These are phyloP conservation scores for Papilio elwesi DNA, from an alignment of 2,888 invertebrate species.

Conservation along the genomic window DNA sequence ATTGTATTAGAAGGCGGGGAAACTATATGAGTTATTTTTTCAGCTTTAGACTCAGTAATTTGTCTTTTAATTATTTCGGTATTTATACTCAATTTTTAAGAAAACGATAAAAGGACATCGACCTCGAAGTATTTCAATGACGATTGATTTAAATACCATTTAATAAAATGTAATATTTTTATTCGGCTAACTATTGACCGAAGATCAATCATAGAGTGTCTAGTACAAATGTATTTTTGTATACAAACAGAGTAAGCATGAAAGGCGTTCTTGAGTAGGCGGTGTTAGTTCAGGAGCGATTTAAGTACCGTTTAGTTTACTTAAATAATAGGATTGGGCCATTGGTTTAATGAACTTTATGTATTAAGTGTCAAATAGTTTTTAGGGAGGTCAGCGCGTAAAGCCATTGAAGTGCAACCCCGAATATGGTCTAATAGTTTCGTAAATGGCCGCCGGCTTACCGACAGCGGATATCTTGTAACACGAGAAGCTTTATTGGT, in stretches of 20 bases:
- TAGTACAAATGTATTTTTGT: no score
- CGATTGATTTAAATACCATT: no score
- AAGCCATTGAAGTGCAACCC: slow-evolving; percentile 80
- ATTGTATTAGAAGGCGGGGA: neutral
- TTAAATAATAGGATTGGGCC: slow-evolving; percentile 75
- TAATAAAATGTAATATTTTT: no score
- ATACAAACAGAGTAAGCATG: neutral
- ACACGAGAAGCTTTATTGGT: slow-evolving; percentile 69
- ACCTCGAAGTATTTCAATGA: no score
- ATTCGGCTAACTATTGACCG: no score
- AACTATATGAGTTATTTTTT: neutral
- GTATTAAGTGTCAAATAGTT: slow-evolving; percentile 70
- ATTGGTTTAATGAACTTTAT: slow-evolving; percentile 79
- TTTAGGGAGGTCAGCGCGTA: slow-evolving; percentile 75
- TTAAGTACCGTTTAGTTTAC: slow-evolving; percentile 1
- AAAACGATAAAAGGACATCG: no score
- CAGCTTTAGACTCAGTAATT: no score
- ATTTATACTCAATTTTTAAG: no score
- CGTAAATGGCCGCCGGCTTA: slow-evolving; percentile 70
- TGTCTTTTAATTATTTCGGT: no score
- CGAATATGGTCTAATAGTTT: slow-evolving; percentile 77
- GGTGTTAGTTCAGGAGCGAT: neutral
- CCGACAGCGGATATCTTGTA: slow-evolving; percentile 73
- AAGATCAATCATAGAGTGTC: no score
- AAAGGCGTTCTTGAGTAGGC: neutral